Base-by-base conservation (phyloP, 2,113 vertebrate species). In the Leptobrachium ailaonicum region DNA sequence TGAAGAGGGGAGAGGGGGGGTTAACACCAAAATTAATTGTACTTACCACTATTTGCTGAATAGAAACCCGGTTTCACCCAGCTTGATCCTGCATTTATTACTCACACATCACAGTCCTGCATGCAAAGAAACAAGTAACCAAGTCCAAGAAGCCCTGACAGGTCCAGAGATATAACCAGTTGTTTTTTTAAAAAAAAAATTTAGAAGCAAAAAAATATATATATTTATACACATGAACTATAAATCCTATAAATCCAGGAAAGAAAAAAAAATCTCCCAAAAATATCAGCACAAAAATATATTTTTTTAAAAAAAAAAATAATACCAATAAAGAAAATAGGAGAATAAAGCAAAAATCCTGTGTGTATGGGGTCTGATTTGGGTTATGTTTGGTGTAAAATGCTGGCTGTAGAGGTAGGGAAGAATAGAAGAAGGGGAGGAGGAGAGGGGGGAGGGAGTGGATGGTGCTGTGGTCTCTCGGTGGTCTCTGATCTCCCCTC, bases 41-140 rank as follows among this genome's bases (percentile, higher is more conserved):
- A 96, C 96, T 95, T 97, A 97, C 96, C 96, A 90, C 90, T 93
- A 92, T 92, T 93, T 92, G 89, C 92, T 86, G 91, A 86, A 87
- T 82, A 32, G 92, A 92, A 56, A 68, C 62, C 92, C 92, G 93
- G 95, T 93, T 93, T 93, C 92, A 95, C 92, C 88, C 92, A 93
- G 94, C 88, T 92, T 90, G 94, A 93, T 94, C 89, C 92, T 90
- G 95, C 89, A 91, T 93, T 91, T 91, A 88, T 94, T 90, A 90
- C 92, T 94, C 91, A 93, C 91, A 94, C 96, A 96, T 96, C 90
- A 94, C 91, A 50, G 47, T 8, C 91, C 87, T 91, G 90, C 90
- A 90, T 73, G 82, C n/a, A 79, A 62, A 66, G 12, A 56, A 79
- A 75, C 75, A 82, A 77, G 2, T 6, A n/a, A 13, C 83, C 87